phyloP scores from a whole-genome alignment of 2,113 vertebrate species.

The Hydropotes inermis region DNA sequence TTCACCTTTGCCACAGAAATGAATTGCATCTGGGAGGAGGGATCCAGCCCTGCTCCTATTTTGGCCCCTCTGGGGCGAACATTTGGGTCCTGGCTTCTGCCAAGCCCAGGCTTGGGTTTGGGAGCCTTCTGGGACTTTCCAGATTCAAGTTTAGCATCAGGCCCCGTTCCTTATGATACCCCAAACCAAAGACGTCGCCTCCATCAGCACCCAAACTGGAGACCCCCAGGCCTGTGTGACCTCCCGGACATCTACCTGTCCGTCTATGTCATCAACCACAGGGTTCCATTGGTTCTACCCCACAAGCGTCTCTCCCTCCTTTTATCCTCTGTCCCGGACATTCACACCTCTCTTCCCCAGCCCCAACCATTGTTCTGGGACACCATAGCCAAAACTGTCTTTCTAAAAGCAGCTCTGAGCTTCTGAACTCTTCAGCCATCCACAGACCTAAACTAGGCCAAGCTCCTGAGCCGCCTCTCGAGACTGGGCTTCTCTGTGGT shows the following conservation, averaged over 20 bases:
- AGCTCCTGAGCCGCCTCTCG: not conserved
- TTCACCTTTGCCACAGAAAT: not conserved
- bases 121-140: not conserved
- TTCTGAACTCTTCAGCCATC: slow-evolving; percentile 4
- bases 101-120: not conserved
- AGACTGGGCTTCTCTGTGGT: not conserved
- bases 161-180: not conserved
- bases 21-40: not conserved
- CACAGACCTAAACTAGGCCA: slow-evolving; percentile 45
- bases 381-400: not conserved
- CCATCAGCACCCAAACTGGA: not conserved
- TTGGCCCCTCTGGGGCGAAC: not conserved
- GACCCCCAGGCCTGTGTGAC: not conserved
- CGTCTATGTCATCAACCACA: not conserved
- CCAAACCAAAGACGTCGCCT: not conserved
- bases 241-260: not conserved
- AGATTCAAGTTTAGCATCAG: not conserved
- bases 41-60: not conserved
- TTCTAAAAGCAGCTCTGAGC: slow-evolving; percentile 22
- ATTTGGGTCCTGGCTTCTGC: not conserved
- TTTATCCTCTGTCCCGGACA: not conserved
- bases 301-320: not conserved
- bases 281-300: not conserved
- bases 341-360: not conserved
- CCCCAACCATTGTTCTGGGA: not conserved